Base-by-base conservation (phyloP, 2,113 vertebrate genomes). In the Chlorodrepanis virens region DNA sequence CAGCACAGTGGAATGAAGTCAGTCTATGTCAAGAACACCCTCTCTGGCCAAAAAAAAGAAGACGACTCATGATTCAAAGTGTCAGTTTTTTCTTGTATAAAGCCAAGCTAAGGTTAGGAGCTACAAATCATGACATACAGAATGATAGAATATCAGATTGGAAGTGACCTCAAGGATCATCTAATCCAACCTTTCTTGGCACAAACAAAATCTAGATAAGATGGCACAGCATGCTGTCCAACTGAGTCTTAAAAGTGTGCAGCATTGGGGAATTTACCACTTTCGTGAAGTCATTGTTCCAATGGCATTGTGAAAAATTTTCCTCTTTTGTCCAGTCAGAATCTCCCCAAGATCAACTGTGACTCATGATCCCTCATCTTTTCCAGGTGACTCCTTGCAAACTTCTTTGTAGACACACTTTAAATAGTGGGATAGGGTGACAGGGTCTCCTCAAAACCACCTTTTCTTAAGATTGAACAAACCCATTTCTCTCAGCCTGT, bases 231-330 rank as follows among this genome's bases (percentile, higher is more conserved):
- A 63, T 3, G 3, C 35, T 63, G 27, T 50, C 27, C 15, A 17
- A 11, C 19, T 27, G n/a, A 83, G 14, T 28, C 71, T 63, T 63
- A 28, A 49, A 76, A 63, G 1, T 20, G 19, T 83, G 27, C 35
- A 37, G 0, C 4, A 1, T 0, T 63, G 27, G 8, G 33, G 28
- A 70, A 63, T 63, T 56, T 42, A 63, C 31, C 31, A 16, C 18
- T 70, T 77, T 23, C 22, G 31, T 37, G 22, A 33, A 7, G 25
- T 7, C 15, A 44, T 70, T 42, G 50, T 49, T 56, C 28, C 29
- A 40, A 31, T 8, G 9, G 7, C 29, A 31, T 40, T 68, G 13
- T 22, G n/a, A 82, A 82, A 53, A 53, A 4, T 15, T 40, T 83
- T 76, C 10, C 4, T 40, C 10, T 69, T 61, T 35, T 47, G 29